These are phyloP conservation scores for Drosophila lutescens DNA, from an alignment of 2,888 invertebrate genomes.

Conservation along the genomic window DNA sequence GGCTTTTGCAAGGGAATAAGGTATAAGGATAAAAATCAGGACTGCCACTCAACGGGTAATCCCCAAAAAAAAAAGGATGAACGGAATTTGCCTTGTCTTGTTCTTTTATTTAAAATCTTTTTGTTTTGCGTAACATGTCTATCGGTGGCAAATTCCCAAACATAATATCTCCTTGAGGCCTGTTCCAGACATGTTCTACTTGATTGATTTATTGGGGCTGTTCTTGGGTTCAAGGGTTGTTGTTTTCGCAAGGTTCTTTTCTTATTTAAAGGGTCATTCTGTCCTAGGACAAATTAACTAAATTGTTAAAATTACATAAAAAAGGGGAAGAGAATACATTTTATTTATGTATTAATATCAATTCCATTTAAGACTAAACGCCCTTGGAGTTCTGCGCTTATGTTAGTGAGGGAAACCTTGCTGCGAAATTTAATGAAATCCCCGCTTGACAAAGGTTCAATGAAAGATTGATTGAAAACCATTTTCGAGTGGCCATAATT, in stretches of 20 bases:
- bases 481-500: conserved; percentile 71
- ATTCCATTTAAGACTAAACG: conserved; percentile 64
- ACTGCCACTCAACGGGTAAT: neutral
- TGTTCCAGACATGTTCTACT: neutral
- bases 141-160: neutral
- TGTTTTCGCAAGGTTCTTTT: neutral
- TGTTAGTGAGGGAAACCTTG: conserved; percentile 22
- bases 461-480: conserved; percentile 74
- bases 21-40: neutral
- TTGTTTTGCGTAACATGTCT: conserved; percentile 8
- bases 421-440: conserved; percentile 74
- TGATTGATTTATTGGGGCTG: conserved; percentile 56
- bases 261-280: neutral
- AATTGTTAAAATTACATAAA: conserved; percentile 14
- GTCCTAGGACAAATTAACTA: conserved; percentile 31
- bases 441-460: conserved; percentile 74
- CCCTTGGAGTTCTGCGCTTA: conserved; percentile 8
- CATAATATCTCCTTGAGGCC: neutral
- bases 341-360: conserved; percentile 72
- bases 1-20: too few relatives aligned
- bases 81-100: neutral
- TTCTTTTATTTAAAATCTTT: neutral
- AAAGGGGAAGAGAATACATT: conserved; percentile 27
- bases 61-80: conserved; percentile 1
- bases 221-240: conserved; percentile 10